Percentiles rank a stretch among this genome's conserved stretches.
Conservation (phyloP, 2,797 vertebrate genomes). For the Microctenopoma stevenorrisi region DNA sequence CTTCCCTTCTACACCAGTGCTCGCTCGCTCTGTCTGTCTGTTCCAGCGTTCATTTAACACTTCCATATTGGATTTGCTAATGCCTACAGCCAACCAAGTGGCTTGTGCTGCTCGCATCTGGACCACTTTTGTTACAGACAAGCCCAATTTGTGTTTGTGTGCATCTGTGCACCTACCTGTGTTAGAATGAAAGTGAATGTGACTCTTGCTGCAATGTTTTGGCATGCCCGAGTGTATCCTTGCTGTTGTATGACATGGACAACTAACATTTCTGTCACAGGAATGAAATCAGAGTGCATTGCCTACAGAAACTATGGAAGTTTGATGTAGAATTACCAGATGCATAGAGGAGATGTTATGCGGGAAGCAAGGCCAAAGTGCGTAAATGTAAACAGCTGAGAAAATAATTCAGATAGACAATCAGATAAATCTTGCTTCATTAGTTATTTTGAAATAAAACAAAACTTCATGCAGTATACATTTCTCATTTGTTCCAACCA, state of each 20-base stretch:
- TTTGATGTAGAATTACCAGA: constrained; percentile 29
- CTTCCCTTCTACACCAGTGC: constrained; percentile 12
- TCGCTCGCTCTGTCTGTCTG: constrained; percentile 41
- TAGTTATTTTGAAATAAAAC: neutral
- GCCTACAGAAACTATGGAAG: constrained; percentile 25
- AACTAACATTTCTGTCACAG: constrained; percentile 59
- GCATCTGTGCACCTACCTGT: constrained; percentile 44
- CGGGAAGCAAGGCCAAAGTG: neutral
- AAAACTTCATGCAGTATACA: neutral
- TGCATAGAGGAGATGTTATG: neutral
- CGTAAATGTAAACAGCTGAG: neutral
- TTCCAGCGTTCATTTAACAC: constrained; percentile 69
- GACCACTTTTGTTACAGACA: constrained; percentile 69
- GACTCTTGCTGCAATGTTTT: constrained; percentile 14
- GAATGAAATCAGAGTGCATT: constrained; percentile 35
- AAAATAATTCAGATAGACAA: neutral
- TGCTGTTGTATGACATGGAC: constrained; percentile 47
- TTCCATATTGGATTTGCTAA: constrained; percentile 78
- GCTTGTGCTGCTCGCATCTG: constrained; percentile 55
- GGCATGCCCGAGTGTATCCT: constrained; percentile 18
- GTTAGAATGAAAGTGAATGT: constrained; percentile 16
- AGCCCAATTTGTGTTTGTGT: constrained; percentile 62
- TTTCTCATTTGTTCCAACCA: too few species aligned
- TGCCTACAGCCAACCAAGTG: constrained; percentile 58
- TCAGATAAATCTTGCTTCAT: neutral